Conservation (phyloP, 2,888 invertebrate species). For the Tricholauxania praeusta region DNA sequence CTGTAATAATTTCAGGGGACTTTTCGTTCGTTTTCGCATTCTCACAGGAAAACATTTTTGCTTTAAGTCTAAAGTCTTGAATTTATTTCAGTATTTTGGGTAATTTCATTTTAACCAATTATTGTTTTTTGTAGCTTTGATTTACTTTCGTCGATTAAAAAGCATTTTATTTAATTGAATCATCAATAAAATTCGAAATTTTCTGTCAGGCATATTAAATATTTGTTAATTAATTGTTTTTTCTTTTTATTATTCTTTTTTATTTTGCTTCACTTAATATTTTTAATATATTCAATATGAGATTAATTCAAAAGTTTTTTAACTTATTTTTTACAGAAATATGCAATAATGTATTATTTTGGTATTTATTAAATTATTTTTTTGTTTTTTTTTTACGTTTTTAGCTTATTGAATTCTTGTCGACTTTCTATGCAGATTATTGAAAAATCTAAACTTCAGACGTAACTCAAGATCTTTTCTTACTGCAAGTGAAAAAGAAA, state of each 20-base stretch:
- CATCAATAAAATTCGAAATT: conserved; percentile 31
- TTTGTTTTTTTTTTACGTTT: conserved; percentile 42
- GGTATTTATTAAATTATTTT: conserved; percentile 46
- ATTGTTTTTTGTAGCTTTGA: conserved; percentile 28
- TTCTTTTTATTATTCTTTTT: conserved; percentile 47
- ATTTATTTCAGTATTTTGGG: conserved; percentile 7
- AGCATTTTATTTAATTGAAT: conserved; percentile 39
- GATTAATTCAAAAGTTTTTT: conserved; percentile 38
- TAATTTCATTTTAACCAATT: conserved; percentile 25
- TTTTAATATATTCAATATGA: conserved; percentile 31
- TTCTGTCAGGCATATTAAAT: conserved; percentile 27
- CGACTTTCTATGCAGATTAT: conserved; percentile 89
- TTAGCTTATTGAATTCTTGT: conserved; percentile 83
- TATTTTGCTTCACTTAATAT: conserved; percentile 34
- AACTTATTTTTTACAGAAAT: conserved; percentile 45
- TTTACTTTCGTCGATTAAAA: conserved; percentile 34
- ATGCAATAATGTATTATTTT: conserved; percentile 51
- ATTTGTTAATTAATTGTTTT: conserved; percentile 52
- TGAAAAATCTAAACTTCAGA: conserved; percentile 96
- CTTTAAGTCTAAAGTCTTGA: conserved; percentile 10
- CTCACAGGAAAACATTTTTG: conserved; percentile 10
- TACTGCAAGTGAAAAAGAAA: conserved; percentile 73
- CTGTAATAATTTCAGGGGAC: conserved; percentile 33
- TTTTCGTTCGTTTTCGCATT: conserved; percentile 25
- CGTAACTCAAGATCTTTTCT: conserved; percentile 96